Conservation (phyloP, 2,113 vertebrate genomes). For the Pithys albifrons region DNA sequence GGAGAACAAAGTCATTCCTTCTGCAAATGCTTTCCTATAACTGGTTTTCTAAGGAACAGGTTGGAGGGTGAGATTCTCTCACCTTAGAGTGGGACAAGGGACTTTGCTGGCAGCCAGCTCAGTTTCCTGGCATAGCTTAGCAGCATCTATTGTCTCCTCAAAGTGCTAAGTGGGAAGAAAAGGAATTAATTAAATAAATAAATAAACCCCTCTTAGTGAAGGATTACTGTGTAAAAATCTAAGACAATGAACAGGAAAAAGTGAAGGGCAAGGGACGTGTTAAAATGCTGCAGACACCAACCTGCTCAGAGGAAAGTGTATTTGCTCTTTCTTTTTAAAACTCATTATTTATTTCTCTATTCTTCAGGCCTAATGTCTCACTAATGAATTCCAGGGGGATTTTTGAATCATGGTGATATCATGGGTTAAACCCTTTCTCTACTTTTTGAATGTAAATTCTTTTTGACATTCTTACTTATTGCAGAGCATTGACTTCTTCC, state of each 20-base stretch:
- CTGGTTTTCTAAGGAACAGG: neutral
- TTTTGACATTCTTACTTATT: conserved; percentile 81
- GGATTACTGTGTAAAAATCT: conserved; percentile 55
- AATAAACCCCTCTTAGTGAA: conserved; percentile 20
- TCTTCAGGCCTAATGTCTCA: conserved; percentile 50
- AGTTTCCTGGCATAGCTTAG: neutral
- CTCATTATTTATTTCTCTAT: conserved; percentile 66
- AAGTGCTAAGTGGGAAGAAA: neutral
- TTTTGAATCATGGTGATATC: conserved; percentile 82
- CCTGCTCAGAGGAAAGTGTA: conserved; percentile 40
- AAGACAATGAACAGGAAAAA: conserved; percentile 28
- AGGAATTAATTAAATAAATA: conserved; percentile 20
- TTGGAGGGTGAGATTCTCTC: neutral
- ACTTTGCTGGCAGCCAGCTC: neutral
- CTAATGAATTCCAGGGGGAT: conserved; percentile 69
- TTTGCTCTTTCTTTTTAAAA: conserved; percentile 65
- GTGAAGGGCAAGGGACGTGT: neutral
- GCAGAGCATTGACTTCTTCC: conserved; percentile 74
- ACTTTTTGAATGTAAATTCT: conserved; percentile 83
- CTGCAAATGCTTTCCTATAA: neutral
- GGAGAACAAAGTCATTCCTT: neutral
- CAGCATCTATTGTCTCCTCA: neutral
- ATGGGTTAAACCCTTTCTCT: conserved; percentile 75
- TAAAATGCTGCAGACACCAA: conserved; percentile 46
- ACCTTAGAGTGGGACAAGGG: neutral